Base-by-base conservation (phyloP, 1,140 invertebrate genomes). In the Heterodera carotae region DNA sequence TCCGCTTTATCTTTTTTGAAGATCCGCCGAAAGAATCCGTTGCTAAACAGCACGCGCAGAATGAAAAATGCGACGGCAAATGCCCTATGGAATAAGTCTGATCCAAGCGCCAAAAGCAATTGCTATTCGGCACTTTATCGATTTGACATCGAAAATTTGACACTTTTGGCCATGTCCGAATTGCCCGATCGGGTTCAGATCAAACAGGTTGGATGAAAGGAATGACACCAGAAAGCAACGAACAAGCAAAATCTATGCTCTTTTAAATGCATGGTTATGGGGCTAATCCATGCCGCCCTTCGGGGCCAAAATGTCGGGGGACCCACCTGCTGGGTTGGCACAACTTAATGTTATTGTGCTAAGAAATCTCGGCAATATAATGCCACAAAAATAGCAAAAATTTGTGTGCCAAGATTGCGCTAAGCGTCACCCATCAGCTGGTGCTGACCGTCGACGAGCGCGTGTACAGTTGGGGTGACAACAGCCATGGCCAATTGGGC, bases 401-500 rank as follows among this genome's bases (percentile, higher is more conserved):
- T 53, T 29, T 25, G 12, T n/a, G 48, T 18, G 71, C 80, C 59
- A 48, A 84, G 84, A 39, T 84, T 34, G 72, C 69, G 12, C 34
- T 85, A 39, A 91, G 92, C 69, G 89, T 89, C 62, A 91, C 91
- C 27, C 93, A 93, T 88, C 91, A 91, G 83, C 90, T 93, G 72
- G 91, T 91, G 34, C 89, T 93, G 3, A 92, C 92, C 76, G 84
- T 85, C 83, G 92, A 93, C 84, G 89, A 90, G 43, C 87, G 90
- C 18, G 92, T 93, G 22, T 93, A 91, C 84, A 90, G 91, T 5
- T 93, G 92, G 92, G 93, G 93, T 36, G 90, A 91, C 84, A 91
- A 92, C 15, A 92, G 92, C 1, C 90, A 92, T 78, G 92, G 29
- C 33, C 60, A 56, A 73, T 88, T 93, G 69, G 92, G 92, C 1